A percentile compares a stretch with the other conserved stretches of the same genome.
Evolutionary conservation across 2,888 invertebrate species (phyloP).

Genomic region (Sturmia bella): DNA sequence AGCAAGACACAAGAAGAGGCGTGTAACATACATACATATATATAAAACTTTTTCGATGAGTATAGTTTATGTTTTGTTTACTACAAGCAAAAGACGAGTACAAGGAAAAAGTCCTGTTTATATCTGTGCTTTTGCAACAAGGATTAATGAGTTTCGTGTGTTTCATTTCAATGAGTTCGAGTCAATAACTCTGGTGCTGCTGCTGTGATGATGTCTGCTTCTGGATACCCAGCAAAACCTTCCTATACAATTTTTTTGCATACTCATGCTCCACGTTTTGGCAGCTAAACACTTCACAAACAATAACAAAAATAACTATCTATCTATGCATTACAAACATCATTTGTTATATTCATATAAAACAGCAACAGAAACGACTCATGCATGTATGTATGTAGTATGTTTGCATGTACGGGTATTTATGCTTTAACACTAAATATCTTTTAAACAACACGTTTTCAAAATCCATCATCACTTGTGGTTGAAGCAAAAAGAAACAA

Average conservation of each 20-base stretch:
- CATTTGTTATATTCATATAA: conserved; percentile 62
- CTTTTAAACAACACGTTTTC: conserved; percentile 76
- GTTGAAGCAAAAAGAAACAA: conserved; percentile 23
- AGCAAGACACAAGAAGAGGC: conserved; percentile 22
- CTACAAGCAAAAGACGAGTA: neutral
- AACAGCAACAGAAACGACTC: conserved; percentile 18
- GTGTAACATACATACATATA: conserved; percentile 3
- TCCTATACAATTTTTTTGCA: conserved; percentile 20
- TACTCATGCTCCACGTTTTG: conserved; percentile 9
- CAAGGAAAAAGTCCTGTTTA: conserved; percentile 52
- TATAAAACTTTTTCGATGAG: conserved; percentile 61
- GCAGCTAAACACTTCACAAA: conserved; percentile 15
- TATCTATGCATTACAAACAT: conserved; percentile 56
- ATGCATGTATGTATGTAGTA: conserved; percentile 37
- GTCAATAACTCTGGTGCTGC: conserved; percentile 39
- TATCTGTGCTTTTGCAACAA: conserved; percentile 47
- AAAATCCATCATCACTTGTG: conserved; percentile 75
- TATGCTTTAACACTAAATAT: conserved; percentile 67
- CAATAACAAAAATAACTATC: conserved; percentile 27
- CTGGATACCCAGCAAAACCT: conserved; percentile 40
- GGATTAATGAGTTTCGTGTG: conserved; percentile 80
- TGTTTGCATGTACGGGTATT: neutral
- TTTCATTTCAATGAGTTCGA: conserved; percentile 64
- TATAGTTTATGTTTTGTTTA: conserved; percentile 48
- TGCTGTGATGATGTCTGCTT: conserved; percentile 73